phyloP scores from a whole-genome alignment of 1,140 invertebrate species.

The Drosophila lini region DNA sequence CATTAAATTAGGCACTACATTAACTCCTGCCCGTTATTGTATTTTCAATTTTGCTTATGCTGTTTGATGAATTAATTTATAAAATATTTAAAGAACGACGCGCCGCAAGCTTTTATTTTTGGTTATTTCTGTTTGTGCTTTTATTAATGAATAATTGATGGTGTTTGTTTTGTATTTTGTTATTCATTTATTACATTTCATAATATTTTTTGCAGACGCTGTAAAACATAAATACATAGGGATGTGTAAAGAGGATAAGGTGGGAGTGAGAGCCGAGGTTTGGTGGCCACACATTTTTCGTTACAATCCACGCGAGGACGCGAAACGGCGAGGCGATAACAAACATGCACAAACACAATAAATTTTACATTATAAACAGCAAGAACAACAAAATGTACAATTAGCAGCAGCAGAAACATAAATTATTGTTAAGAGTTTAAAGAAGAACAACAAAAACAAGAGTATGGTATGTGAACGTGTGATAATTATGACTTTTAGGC shows the following conservation, averaged over 20 bases:
- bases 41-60: conserved; percentile 29
- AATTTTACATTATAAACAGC: conserved; percentile 57
- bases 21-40: conserved; percentile 62
- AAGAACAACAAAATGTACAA: conserved; percentile 60
- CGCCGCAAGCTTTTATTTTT: conserved; percentile 50
- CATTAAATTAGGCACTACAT: conserved; percentile 73
- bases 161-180: conserved; percentile 54
- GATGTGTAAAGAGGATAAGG: conserved; percentile 15
- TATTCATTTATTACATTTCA: conserved; percentile 55
- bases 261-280: conserved; percentile 2
- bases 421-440: conserved; percentile 65
- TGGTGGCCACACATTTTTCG: conserved; percentile 9
- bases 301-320: conserved; percentile 5
- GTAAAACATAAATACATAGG: conserved; percentile 29
- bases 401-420: conserved; percentile 69
- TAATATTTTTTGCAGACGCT: conserved; percentile 31
- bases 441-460: conserved; percentile 40
- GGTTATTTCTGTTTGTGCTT: conserved; percentile 43
- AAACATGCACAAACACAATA: conserved; percentile 75
- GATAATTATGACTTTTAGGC: conserved; percentile 69
- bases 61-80: conserved; percentile 58
- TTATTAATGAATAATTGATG: conserved; percentile 60
- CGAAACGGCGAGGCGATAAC: conserved; percentile 42
- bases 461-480: conserved; percentile 62
- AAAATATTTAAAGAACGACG: conserved; percentile 55